These are phyloP conservation scores for Ichneumoninae sp. DNA, from an alignment of 2,888 invertebrate species.

Conservation along the genomic window DNA sequence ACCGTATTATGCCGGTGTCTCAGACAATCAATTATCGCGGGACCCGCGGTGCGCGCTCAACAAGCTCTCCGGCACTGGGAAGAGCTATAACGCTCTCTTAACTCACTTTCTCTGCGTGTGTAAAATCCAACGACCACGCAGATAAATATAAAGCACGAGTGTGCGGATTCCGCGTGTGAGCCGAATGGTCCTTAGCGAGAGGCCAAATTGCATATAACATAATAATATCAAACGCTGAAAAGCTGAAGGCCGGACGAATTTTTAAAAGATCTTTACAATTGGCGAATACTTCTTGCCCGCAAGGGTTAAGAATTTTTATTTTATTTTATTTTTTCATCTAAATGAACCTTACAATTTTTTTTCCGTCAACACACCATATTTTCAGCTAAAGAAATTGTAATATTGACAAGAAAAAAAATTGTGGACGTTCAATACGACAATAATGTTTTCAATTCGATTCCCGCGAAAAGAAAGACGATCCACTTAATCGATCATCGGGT, in stretches of 20 bases:
- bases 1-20: conserved; percentile 82
- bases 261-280: not conserved
- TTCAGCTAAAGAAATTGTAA: too few species aligned
- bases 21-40: conserved; percentile 82
- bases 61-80: conserved; percentile 62
- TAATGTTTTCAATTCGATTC: conserved; percentile 17
- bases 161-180: conserved; percentile 18
- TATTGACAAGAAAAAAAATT: too few species aligned
- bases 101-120: conserved; percentile 64
- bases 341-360: too few species aligned
- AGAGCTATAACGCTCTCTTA: conserved; percentile 3
- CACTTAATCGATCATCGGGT: conserved; percentile 81
- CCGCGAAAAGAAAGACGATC: conserved; percentile 65
- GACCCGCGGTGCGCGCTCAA: conserved; percentile 67
- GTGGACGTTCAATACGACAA: not conserved
- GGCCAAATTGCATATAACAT: conserved; percentile 6
- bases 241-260: not conserved
- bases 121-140: conserved; percentile 30
- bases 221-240: conserved; percentile 21
- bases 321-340: too few species aligned
- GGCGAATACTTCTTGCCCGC: not conserved
- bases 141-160: conserved; percentile 7
- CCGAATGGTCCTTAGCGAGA: not conserved
- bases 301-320: not conserved
- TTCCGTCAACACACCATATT: too few species aligned